These are phyloP conservation scores for Cheilosia pagana DNA, from an alignment of 2,888 invertebrate genomes.

Conservation along the genomic window DNA sequence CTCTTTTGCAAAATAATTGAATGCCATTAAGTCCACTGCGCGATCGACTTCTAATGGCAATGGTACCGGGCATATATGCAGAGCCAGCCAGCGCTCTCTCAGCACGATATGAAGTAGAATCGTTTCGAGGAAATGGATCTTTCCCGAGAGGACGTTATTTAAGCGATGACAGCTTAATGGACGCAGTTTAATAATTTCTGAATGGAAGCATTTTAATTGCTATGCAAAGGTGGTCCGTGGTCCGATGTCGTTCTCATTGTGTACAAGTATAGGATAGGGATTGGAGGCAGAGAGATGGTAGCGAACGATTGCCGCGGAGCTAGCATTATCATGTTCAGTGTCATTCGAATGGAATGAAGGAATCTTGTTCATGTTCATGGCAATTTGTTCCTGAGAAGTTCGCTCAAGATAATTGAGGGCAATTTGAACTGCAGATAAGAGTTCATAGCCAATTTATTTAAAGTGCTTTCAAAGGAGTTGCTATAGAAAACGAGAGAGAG, in stretches of 20 bases:
- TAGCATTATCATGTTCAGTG: constrained; percentile 65
- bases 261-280: too few species aligned
- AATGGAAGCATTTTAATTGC: constrained; percentile 73
- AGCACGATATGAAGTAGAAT: constrained; percentile 46
- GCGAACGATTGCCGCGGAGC: constrained; percentile 17
- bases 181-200: constrained; percentile 72
- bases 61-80: constrained; percentile 16
- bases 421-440: constrained; percentile 66
- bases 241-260: constrained; percentile 27
- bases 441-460: constrained; percentile 53
- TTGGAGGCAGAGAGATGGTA: not conserved
- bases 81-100: not conserved
- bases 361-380: constrained; percentile 68
- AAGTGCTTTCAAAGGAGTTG: constrained; percentile 31
- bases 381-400: constrained; percentile 58
- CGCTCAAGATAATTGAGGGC: constrained; percentile 59
- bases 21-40: constrained; percentile 61
- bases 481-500: not conserved
- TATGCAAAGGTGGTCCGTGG: constrained; percentile 64
- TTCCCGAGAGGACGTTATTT: constrained; percentile 49
- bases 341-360: constrained; percentile 64
- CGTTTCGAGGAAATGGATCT: constrained; percentile 46
- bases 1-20: constrained; percentile 71
- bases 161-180: constrained; percentile 74
- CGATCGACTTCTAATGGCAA: constrained; percentile 63